Base-by-base conservation (phyloP, 2,888 invertebrate genomes). In the Rosalia funebris region DNA sequence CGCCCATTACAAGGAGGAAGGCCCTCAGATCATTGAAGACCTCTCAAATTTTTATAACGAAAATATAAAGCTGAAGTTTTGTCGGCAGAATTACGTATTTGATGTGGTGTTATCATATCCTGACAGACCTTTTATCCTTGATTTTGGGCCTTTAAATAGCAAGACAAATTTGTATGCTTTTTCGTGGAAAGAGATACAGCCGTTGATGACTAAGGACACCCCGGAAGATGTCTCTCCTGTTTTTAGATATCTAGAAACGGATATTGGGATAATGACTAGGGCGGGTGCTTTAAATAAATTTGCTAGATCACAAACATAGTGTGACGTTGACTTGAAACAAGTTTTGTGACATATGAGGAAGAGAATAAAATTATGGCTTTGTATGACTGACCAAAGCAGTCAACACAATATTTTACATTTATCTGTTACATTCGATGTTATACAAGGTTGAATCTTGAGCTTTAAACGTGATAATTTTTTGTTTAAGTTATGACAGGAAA, bases 81-180 rank as follows among this genome's bases (percentile, higher is more conserved):
- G 65, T 4, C 69, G 77, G 25, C 70, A 72, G 45, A 71, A 71
- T 55, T 81, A 74, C 71, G 69, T 70, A 31, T 77, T 80, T 65
- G 80, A 81, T 71, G 72, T 80, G 14, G 68, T 79, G 20, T 70
- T 76, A 46, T 74, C 75, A n/a, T 75, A 72, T 62, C 75, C 76
- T 25, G 77, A 77, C 44, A 69, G 65, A 34, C 73, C 75, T 4
- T 66, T 64, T 53, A 60, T 80, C 41, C 53, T 80, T 32, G 81
- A 80, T 71, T 79, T 81, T 72, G 76, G 78, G 5, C 74, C 77
- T 10, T 61, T 81, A 25, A 80, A 78, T 67, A 73, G 60, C 56
- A 78, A 78, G 64, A 74, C 76, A 1, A 75, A 78, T 64, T 70
- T 81, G 42, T 76, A 80, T 71, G 80, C 80, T 34, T 81, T 80